Percentiles rank a stretch among this genome's conserved stretches.
phyloP scores from a whole-genome alignment of 37 sponge, comb jelly and placozoan genomes.

The Oopsacas minuta region DNA sequence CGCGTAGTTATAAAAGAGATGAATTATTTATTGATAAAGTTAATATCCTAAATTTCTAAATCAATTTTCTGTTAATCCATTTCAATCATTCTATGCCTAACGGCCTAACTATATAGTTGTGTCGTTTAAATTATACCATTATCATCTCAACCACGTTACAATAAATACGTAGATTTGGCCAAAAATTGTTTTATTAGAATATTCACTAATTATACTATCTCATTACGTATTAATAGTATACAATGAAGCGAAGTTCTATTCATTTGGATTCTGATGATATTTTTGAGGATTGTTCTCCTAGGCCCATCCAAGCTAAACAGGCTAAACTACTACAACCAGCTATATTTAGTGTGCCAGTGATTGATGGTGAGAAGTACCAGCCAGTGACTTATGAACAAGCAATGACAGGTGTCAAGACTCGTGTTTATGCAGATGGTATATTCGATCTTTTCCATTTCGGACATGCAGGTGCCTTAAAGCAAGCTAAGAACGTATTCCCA shows the following conservation, averaged over 20 bases:
- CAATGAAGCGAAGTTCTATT: not conserved
- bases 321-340: not conserved
- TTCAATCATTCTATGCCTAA: too few relatives aligned
- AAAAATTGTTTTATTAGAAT: too few relatives aligned
- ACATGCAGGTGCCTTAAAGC: slow-evolving; percentile 76
- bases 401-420: not conserved
- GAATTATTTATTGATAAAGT: too few relatives aligned
- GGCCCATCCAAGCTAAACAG: not conserved
- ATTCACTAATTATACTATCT: too few relatives aligned
- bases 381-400: slow-evolving; percentile 6
- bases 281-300: not conserved
- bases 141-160: too few relatives aligned
- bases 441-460: slow-evolving; percentile 94
- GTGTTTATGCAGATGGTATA: slow-evolving; percentile 94
- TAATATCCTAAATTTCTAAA: too few relatives aligned
- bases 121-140: too few relatives aligned
- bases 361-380: not conserved
- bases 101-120: too few relatives aligned
- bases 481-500: slow-evolving; percentile 88
- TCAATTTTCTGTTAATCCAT: too few relatives aligned
- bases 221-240: too few relatives aligned
- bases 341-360: not conserved
- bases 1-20: too few relatives aligned
- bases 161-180: too few relatives aligned
- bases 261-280: not conserved